A percentile compares a stretch with the other conserved stretches of the same genome.
These are phyloP conservation scores for Opisthocomus hoazin DNA, from an alignment of 2,113 vertebrate genomes.

Conservation along the genomic window DNA sequence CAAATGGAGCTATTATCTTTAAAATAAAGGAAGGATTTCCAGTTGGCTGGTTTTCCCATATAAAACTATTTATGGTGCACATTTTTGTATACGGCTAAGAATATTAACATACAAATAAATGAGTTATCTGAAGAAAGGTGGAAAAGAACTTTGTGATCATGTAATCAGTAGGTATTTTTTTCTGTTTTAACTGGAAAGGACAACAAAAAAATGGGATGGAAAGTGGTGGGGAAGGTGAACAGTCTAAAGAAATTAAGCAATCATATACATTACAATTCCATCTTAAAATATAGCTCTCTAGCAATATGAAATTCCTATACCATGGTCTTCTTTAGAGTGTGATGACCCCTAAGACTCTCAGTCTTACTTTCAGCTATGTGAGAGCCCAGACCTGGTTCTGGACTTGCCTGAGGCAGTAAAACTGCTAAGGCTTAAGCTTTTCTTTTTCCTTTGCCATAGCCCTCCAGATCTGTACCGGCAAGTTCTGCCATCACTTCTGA, in stretches of 20 bases:
- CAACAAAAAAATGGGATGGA: neutral
- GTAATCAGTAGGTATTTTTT: neutral
- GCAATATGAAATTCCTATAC: neutral
- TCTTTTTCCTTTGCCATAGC: neutral
- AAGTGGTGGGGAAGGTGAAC: neutral
- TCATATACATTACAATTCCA: neutral
- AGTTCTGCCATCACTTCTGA: neutral
- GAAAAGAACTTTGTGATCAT: neutral
- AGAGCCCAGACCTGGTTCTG: neutral
- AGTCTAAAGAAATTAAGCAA: neutral
- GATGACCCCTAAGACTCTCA: neutral
- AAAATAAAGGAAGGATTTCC: slow-evolving; percentile 71
- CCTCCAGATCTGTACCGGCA: neutral
- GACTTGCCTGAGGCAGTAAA: neutral
- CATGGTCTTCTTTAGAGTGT: neutral
- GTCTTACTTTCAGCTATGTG: neutral
- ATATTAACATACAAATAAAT: slow-evolving; percentile 47
- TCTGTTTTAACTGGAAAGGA: neutral
- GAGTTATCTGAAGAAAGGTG: neutral
- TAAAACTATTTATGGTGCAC: slow-evolving; percentile 43
- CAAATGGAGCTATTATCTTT: slow-evolving; percentile 55
- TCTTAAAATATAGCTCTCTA: neutral
- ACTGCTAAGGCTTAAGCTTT: neutral
- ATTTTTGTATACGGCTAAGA: slow-evolving; percentile 31
- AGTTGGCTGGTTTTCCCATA: slow-evolving; percentile 59